Evolutionary conservation across 2,888 invertebrate species (phyloP).

Genomic region (Himalopsyche tibetana): DNA sequence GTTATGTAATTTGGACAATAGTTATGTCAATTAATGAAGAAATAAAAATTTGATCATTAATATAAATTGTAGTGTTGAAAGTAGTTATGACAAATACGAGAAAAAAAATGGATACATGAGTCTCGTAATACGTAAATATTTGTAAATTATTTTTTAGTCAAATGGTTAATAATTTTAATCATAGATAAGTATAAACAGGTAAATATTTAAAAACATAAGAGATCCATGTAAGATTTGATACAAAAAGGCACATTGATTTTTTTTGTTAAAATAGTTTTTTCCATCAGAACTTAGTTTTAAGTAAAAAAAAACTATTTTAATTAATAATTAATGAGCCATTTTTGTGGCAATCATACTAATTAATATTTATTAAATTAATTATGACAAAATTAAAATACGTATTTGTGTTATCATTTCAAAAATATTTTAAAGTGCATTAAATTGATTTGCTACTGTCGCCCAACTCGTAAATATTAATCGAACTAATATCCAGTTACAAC

Average conservation of each 20-base stretch:
- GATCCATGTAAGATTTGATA: conserved; percentile 1
- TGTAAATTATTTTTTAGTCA: neutral
- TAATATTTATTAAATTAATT: too few species aligned
- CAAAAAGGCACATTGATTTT: neutral
- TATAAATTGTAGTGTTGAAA: conserved; percentile 36
- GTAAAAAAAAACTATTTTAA: too few species aligned
- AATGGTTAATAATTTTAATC: too few species aligned
- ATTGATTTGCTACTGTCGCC: neutral
- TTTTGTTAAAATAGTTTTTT: too few species aligned
- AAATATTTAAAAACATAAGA: neutral
- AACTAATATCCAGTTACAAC: neutral
- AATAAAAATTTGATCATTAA: conserved; percentile 41
- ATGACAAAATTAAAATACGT: neutral
- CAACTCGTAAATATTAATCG: neutral
- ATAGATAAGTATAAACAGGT: neutral
- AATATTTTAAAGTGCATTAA: neutral
- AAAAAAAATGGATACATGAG: conserved; percentile 5
- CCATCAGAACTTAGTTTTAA: too few species aligned
- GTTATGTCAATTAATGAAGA: conserved; percentile 41
- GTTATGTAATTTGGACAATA: neutral
- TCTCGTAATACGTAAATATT: neutral
- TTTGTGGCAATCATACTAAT: neutral
- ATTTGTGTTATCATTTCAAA: conserved; percentile 27
- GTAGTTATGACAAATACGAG: conserved; percentile 27
- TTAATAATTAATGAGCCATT: neutral